Percentiles rank a stretch among this genome's conserved stretches.
These are phyloP conservation scores for Molossus alvarezi DNA, from an alignment of 2,797 vertebrate genomes.

Conservation along the genomic window DNA sequence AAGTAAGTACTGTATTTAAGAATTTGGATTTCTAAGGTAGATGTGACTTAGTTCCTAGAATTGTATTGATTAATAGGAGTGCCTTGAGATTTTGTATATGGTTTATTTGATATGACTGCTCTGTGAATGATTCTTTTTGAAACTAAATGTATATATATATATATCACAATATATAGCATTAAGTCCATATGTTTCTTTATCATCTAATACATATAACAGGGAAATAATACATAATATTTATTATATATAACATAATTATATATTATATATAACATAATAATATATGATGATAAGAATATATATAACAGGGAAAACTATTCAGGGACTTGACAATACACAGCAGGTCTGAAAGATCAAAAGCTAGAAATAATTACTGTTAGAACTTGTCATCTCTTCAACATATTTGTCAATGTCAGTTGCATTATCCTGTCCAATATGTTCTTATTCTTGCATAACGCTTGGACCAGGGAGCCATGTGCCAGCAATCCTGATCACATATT, in stretches of 20 bases:
- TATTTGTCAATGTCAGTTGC: slow-evolving; percentile 48
- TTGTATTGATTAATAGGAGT: slow-evolving; percentile 4
- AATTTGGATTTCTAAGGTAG: slow-evolving; percentile 27
- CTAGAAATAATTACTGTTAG: slow-evolving; percentile 55
- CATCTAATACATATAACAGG: background rate
- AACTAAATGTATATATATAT: background rate
- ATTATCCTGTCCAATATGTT: background rate
- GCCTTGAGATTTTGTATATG: slow-evolving; percentile 34
- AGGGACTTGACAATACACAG: background rate
- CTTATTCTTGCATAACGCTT: slow-evolving; percentile 9
- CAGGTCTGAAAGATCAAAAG: slow-evolving; percentile 57
- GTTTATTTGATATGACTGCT: slow-evolving; percentile 66
- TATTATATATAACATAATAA: background rate
- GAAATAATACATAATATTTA: background rate
- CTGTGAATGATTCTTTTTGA: slow-evolving; percentile 61
- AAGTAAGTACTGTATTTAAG: slow-evolving; percentile 11
- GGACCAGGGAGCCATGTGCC: background rate
- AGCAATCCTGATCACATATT: background rate
- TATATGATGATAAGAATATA: background rate
- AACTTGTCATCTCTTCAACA: slow-evolving; percentile 8
- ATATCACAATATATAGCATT: background rate
- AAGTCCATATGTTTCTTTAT: background rate
- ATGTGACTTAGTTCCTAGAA: slow-evolving; percentile 46
- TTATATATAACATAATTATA: background rate
- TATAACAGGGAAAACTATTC: background rate